Conservation (phyloP, 2,888 invertebrate genomes). For the Hylaea fasciaria region DNA sequence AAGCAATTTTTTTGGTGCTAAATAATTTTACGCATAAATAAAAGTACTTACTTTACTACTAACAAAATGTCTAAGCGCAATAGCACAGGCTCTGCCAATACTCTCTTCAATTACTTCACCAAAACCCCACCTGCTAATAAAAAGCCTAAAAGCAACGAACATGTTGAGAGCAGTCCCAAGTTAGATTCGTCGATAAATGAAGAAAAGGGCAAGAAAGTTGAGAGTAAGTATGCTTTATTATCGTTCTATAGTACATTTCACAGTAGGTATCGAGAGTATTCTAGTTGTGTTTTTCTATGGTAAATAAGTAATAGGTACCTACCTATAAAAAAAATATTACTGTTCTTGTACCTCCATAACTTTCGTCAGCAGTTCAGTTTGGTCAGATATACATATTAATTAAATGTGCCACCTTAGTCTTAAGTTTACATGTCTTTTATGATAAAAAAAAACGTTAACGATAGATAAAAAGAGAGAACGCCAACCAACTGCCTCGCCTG, state of each 20-base stretch:
- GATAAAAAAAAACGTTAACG: no score
- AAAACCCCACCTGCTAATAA: constrained; percentile 84
- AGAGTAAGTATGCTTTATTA: constrained; percentile 67
- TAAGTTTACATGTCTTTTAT: no score
- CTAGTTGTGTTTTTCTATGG: no score
- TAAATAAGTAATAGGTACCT: no score
- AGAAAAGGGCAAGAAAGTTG: constrained; percentile 53
- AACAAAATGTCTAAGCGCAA: constrained; percentile 75
- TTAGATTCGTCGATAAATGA: constrained; percentile 47
- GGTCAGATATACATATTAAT: no score
- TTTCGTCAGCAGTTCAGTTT: no score
- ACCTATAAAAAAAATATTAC: no score
- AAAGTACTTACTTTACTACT: background rate
- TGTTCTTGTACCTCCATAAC: no score
- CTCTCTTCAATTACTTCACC: constrained; percentile 88
- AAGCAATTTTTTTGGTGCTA: background rate
- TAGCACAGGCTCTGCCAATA: constrained; percentile 81
- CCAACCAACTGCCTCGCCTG: constrained; percentile 59
- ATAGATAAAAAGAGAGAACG: constrained; percentile 75
- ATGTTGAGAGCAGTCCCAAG: constrained; percentile 49
- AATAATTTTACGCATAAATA: background rate
- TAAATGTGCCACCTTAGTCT: no score
- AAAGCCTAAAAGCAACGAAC: constrained; percentile 60
- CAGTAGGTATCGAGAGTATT: no score
- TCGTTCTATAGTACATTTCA: no score